Base-by-base conservation (phyloP, 2,113 vertebrate species). In the Bos indicus region DNA sequence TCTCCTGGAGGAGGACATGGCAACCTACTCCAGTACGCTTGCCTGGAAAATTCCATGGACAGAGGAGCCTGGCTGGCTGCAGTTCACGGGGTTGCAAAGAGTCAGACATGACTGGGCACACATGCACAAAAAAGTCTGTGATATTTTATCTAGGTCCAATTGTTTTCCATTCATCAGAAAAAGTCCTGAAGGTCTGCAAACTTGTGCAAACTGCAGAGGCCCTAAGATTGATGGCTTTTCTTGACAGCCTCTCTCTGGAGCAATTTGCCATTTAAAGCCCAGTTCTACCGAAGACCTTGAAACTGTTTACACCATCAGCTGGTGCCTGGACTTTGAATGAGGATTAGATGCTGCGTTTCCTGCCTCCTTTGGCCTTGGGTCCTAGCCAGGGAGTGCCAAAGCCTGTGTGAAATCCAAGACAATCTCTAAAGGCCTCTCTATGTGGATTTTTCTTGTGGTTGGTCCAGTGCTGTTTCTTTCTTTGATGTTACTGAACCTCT, bases 171-270 rank as follows among this genome's bases (percentile, higher is more conserved):
- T 96, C 91, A 83, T 96, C 96, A 96, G 88, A 91, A 92, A 90
- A 94, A 97, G 80, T 96, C 97, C 92, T 90, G 85, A 96, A 96
- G 92, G 98, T 94, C 95, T 94, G 91, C 94, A 97, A 92, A 97
- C 82, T 83, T 94, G 94, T 87, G 82, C 94, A 95, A 95, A 97
- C 26, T 92, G 88, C 94, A 97, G 77, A 88, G 43, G 94, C 59
- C 90, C 86, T 57, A 95, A 98, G 94, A 98, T 23, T 91, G 95
- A 97, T 96, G 92, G 87, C 95, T 82, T 93, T 86, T 97, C 91
- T 88, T 16, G 17, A 85, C 92, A 96, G 95, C 88, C 62, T 95
- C 92, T 97, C 97, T 92, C 94, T 62, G 59, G 88, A 90, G 94
- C 81, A 92, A 98, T 98, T 93, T 97, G 92, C 95, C 88, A 36